Conservation (phyloP, 2,797 vertebrate genomes). For the Coreius guichenoti region DNA sequence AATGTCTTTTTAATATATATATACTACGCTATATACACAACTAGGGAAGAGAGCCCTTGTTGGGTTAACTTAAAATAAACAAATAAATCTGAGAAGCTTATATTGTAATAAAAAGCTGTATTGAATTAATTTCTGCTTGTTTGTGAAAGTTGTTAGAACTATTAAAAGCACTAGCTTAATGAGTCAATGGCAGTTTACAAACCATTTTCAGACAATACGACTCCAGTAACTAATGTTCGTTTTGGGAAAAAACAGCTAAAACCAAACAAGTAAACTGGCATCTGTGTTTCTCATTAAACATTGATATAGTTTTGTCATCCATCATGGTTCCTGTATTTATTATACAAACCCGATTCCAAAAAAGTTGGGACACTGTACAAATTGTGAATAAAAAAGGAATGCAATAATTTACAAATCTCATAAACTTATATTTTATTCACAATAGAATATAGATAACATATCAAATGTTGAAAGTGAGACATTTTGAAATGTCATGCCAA, state of each 20-base stretch:
- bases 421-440: too few species aligned
- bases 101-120: background rate
- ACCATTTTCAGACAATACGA: background rate
- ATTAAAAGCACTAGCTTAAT: background rate
- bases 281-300: background rate
- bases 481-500: too few species aligned
- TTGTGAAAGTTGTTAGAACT: background rate
- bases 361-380: too few species aligned
- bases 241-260: background rate
- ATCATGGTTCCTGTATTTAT: background rate
- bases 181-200: background rate
- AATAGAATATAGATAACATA: too few species aligned
- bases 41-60: too few species aligned
- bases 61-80: background rate
- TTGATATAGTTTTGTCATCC: background rate
- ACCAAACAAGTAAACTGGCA: background rate
- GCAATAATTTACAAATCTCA: too few species aligned
- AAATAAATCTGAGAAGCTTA: background rate
- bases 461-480: too few species aligned
- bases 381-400: too few species aligned
- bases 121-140: background rate
- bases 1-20: background rate
- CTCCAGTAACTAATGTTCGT: background rate
- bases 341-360: too few species aligned
- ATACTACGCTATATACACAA: background rate